These are phyloP conservation scores for Apeltes quadracus DNA, from an alignment of 2,113 vertebrate genomes.

Conservation along the genomic window DNA sequence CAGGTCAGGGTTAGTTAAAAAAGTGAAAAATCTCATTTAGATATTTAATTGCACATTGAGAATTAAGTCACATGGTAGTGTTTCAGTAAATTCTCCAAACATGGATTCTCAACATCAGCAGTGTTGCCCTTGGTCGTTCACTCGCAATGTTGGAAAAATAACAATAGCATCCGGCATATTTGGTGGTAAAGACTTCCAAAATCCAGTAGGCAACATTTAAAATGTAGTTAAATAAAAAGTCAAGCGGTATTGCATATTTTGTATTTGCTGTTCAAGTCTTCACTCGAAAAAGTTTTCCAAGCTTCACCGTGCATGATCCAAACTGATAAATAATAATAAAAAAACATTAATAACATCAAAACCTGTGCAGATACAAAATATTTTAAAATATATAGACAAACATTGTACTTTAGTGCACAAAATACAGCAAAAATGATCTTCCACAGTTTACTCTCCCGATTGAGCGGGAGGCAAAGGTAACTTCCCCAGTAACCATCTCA, in stretches of 20 bases:
- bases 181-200: conserved; percentile 43
- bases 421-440: conserved; percentile 72
- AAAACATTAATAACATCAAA: conserved; percentile 65
- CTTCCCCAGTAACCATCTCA: background rate
- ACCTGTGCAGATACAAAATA: conserved; percentile 75
- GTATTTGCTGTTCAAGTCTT: conserved; percentile 50
- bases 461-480: conserved; percentile 1
- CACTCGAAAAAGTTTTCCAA: conserved; percentile 50
- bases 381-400: conserved; percentile 78
- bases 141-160: background rate
- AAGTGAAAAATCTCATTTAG: background rate
- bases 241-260: conserved; percentile 21
- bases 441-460: background rate
- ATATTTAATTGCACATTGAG: background rate
- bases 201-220: conserved; percentile 44
- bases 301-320: conserved; percentile 59
- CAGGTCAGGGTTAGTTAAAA: no score
- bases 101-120: background rate
- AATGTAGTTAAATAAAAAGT: conserved; percentile 26
- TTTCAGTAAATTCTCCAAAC: background rate
- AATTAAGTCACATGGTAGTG: background rate
- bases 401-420: conserved; percentile 78
- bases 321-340: conserved; percentile 82
- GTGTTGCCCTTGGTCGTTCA: background rate
- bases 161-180: no score